Percentiles rank a stretch among this genome's conserved stretches.
Conservation (phyloP, 2,888 invertebrate species). For the Marronus borbonicus region DNA sequence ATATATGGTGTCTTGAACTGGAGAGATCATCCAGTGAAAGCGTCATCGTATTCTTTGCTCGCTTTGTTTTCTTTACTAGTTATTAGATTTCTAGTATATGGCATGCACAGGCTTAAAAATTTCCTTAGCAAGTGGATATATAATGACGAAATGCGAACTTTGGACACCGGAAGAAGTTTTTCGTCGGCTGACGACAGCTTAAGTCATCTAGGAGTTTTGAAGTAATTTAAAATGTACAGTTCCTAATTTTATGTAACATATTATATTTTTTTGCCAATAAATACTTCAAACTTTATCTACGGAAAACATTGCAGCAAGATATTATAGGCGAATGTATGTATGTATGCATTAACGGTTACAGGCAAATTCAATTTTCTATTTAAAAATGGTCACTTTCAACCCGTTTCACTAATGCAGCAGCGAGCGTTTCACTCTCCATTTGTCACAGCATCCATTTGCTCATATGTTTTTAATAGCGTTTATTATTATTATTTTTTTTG, state of each 20-base stretch:
- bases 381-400: too few relatives aligned
- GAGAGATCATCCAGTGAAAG: background rate
- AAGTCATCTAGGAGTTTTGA: slow-evolving; percentile 36
- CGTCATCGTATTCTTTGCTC: background rate
- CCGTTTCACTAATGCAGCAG: too few relatives aligned
- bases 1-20: slow-evolving; percentile 21
- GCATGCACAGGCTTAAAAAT: slow-evolving; percentile 41
- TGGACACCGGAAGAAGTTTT: slow-evolving; percentile 42
- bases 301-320: too few relatives aligned
- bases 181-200: slow-evolving; percentile 35
- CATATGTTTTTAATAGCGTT: too few relatives aligned
- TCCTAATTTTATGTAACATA: background rate
- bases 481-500: too few relatives aligned
- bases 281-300: too few relatives aligned
- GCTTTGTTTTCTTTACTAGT: background rate
- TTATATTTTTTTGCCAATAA: too few relatives aligned
- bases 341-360: too few relatives aligned
- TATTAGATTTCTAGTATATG: slow-evolving; percentile 30
- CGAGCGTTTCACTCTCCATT: too few relatives aligned
- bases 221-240: background rate
- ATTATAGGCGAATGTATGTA: too few relatives aligned
- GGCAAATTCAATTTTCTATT: too few relatives aligned
- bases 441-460: too few relatives aligned
- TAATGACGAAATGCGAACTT: slow-evolving; percentile 7
- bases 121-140: slow-evolving; percentile 32